These are phyloP conservation scores for Spinus pinus DNA, from an alignment of 2,797 vertebrate genomes.

Conservation along the genomic window DNA sequence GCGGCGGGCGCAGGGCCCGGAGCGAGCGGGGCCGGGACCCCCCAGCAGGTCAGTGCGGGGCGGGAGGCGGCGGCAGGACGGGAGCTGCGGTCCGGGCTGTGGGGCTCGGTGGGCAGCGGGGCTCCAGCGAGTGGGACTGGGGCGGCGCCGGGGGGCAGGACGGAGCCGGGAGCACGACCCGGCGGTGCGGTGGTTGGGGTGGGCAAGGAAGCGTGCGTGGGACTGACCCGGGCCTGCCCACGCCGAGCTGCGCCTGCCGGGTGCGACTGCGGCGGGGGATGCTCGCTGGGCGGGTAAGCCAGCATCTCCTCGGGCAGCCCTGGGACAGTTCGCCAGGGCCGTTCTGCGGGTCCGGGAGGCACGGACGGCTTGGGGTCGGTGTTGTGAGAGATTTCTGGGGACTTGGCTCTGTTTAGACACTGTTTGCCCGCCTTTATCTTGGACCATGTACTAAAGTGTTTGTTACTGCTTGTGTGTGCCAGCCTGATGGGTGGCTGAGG, in stretches of 20 bases:
- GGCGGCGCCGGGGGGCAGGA: neutral
- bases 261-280: neutral
- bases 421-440: neutral
- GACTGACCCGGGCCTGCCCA: neutral
- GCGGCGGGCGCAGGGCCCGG: neutral
- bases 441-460: rapidly evolving
- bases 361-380: neutral
- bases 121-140: neutral
- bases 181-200: neutral
- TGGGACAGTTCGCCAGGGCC: neutral
- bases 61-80: neutral
- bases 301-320: neutral
- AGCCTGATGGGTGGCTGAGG: neutral
- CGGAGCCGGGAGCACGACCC: neutral
- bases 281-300: neutral
- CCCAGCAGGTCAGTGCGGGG: neutral
- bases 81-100: neutral
- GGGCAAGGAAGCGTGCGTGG: neutral
- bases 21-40: neutral
- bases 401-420: neutral
- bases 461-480: neutral
- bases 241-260: neutral
- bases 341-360: neutral
- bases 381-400: neutral
- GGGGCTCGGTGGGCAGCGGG: neutral